A percentile compares a stretch with the other conserved stretches of the same genome.
phyloP scores from a whole-genome alignment of 2,797 vertebrate species.

The Sebastes hubbsi region DNA sequence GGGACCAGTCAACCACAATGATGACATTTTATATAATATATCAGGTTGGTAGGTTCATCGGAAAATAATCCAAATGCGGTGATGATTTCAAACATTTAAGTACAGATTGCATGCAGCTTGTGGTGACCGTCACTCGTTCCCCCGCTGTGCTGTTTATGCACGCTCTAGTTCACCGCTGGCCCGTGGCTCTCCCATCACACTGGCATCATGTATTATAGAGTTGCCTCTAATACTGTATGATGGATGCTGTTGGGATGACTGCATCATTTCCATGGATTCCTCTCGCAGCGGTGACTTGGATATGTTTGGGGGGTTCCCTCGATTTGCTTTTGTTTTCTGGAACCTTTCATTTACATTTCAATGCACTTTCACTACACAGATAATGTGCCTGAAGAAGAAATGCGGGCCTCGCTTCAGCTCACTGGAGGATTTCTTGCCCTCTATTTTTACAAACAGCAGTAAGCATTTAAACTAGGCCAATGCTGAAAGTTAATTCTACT shows the following conservation, averaged over 20 bases:
- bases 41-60: neutral
- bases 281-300: neutral
- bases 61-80: neutral
- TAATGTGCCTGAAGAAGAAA: neutral
- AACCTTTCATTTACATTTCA: conserved; percentile 2
- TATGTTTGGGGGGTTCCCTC: conserved; percentile 25
- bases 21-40: neutral
- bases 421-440: conserved; percentile 1
- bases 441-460: conserved; percentile 35
- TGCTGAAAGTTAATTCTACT: conserved; percentile 39
- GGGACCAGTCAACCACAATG: neutral
- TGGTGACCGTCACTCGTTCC: conserved; percentile 24
- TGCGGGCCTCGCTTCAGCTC: conserved; percentile 7
- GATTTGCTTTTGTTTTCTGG: neutral
- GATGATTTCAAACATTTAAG: conserved; percentile 2
- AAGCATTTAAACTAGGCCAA: conserved; percentile 55
- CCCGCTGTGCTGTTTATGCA: conserved; percentile 53
- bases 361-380: neutral
- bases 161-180: conserved; percentile 68
- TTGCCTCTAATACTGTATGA: conserved; percentile 19
- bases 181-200: conserved; percentile 43
- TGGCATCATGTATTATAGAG: conserved; percentile 40
- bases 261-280: neutral
- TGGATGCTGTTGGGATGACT: conserved; percentile 6
- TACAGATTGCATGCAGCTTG: conserved; percentile 15